Base-by-base conservation (phyloP, 2,888 invertebrate genomes). In the Apantesis nais region DNA sequence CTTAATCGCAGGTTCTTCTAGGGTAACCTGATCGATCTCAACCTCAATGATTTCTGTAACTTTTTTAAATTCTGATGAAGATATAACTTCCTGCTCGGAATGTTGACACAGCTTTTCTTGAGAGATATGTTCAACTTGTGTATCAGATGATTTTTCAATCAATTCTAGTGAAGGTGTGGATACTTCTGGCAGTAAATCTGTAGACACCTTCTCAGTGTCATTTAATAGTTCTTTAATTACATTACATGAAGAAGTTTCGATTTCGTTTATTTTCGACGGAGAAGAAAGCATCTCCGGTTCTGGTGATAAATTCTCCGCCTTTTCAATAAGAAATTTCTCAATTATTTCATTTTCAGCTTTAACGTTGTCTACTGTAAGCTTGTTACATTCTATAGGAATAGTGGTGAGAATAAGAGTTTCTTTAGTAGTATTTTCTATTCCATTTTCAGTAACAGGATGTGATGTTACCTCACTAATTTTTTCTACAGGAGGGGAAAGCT, bases 141-240 rank as follows among this genome's bases (percentile, higher is more conserved):
- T 62, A 25, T 58, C 41, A 34, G 55, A n/a, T n/a, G n/a, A 29
- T 62, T 68, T 60, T 41, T 66, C 64, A 29, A 64, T 60, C 48
- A 61, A 55, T 62, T 61, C 39, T 37, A 87, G 84, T 25, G 88
- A 87, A 31, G 87, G 87, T 16, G 86, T 85, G 0, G 89, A 86
- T n/a, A 85, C 75, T 37, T 86, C 87, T 22, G 74, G 70, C 39
- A 80, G 55, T 31, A 61, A 60, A 55, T 62, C 48, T 63, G n/a
- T 60, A 16, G 58, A 58, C 5, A 29, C 2, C 29, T 58, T 8
- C 16, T 58, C 58, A 0, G 29, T 58, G 16, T 58, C 58, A 29
- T 29, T 16, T 58, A 58, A 16, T 58, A 8, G 29, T 58, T 58
- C 44, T 44, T 44, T 19, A 44, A 44, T 44, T 44, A 44, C 39